Evolutionary conservation across 23 tunicate species (phyloP).

Genomic region (Ciona savignyi): DNA sequence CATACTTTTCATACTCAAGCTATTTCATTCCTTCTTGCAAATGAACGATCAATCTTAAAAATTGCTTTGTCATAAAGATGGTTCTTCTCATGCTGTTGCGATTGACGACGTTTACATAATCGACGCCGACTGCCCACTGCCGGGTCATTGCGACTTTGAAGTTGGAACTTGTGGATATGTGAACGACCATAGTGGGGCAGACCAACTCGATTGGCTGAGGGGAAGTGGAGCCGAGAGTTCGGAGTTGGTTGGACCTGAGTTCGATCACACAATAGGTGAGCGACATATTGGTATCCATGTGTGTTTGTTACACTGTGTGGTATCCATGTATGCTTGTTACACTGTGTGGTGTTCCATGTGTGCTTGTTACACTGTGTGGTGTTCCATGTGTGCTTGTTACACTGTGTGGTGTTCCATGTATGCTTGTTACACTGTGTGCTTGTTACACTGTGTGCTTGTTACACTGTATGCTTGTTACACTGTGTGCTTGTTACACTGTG

Average conservation of each 20-base stretch:
- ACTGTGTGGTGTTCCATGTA: too few relatives aligned
- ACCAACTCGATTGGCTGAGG: conserved; percentile 72
- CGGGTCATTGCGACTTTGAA: conserved; percentile 84
- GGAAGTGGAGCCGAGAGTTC: conserved; percentile 38
- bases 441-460: too few relatives aligned
- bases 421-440: too few relatives aligned
- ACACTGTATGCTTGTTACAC: too few relatives aligned
- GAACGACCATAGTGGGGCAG: conserved; percentile 29
- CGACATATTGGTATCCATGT: not conserved
- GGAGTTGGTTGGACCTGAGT: conserved; percentile 36
- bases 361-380: too few relatives aligned
- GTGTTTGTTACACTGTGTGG: too few relatives aligned
- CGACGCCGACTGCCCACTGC: conserved; percentile 50
- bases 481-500: too few relatives aligned
- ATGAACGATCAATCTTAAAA: too few relatives aligned
- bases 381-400: not conserved
- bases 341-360: not conserved
- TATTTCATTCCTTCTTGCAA: not conserved
- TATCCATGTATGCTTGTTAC: conserved; percentile 17
- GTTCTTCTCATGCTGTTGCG: conserved; percentile 25
- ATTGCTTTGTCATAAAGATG: too few relatives aligned
- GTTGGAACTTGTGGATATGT: conserved; percentile 54
- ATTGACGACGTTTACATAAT: conserved; percentile 66
- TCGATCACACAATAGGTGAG: conserved; percentile 76
- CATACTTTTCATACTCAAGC: not conserved